These are phyloP conservation scores for Drosophila pseudoananassae DNA, from an alignment of 1,140 invertebrate species.

Conservation along the genomic window DNA sequence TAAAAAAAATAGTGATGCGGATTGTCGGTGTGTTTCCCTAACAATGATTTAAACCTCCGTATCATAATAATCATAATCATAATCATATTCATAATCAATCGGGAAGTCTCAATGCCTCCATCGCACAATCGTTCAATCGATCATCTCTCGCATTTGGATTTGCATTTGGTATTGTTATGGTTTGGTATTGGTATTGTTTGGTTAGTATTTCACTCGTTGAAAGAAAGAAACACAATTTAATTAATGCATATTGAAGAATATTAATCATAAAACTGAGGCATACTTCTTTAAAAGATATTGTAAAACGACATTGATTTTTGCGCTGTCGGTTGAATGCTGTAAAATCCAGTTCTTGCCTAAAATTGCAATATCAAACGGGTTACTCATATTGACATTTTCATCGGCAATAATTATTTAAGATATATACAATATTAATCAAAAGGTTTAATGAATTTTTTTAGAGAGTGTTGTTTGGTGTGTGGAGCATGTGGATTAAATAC, in stretches of 20 bases:
- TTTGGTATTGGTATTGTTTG: conserved; percentile 33
- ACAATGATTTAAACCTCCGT: conserved; percentile 38
- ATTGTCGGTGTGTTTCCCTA: conserved; percentile 42
- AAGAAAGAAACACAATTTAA: conserved; percentile 74
- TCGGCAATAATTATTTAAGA: conserved; percentile 47
- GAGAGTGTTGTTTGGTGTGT: conserved; percentile 17
- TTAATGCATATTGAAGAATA: conserved; percentile 76
- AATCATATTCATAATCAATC: conserved; percentile 56
- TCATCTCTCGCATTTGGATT: conserved; percentile 35
- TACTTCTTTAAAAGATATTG: conserved; percentile 94
- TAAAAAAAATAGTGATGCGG: conserved; percentile 21
- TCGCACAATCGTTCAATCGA: conserved; percentile 29
- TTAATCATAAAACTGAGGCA: conserved; percentile 83
- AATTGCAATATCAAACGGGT: conserved; percentile 84
- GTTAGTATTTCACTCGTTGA: conserved; percentile 71
- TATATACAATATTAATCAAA: conserved; percentile 40
- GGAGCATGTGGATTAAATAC: conserved; percentile 12
- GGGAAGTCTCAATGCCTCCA: conserved; percentile 22
- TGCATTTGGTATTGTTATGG: conserved; percentile 51
- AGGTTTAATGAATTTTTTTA: conserved; percentile 29
- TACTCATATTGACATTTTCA: conserved; percentile 75
- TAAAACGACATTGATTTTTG: conserved; percentile 92
- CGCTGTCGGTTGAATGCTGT: conserved; percentile 90
- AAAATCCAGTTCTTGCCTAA: conserved; percentile 96
- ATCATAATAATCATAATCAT: conserved; percentile 30